Base-by-base conservation (phyloP, 2,113 vertebrate species). In the Notechis scutatus region DNA sequence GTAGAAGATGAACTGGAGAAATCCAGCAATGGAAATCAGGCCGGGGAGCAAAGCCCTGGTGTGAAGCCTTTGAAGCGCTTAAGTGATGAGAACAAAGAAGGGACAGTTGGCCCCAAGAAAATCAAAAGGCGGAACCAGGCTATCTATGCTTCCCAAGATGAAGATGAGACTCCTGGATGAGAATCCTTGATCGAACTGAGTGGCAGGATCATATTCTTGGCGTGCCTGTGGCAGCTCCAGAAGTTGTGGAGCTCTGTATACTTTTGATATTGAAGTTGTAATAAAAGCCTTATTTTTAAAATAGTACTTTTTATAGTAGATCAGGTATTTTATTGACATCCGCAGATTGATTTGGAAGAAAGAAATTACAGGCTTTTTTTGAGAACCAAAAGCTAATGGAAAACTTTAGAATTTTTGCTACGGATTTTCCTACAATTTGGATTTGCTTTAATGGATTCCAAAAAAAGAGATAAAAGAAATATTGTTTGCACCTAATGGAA, bases 121-220 rank as follows among this genome's bases (percentile, higher is more conserved):
- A 99, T 99, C 94, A 99, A 99, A 96, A 98, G 99, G 91, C 97
- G 99, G 93, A 99, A 99, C 96, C 99, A 99, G 97, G 97, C 97
- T 85, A 99, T 99, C 94, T 99, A 99, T 89, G 96, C 98, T 2
- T 94, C 98, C 85, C 95, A 96, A 2, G 97, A 95, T 18, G 98
- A 99, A 2, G 98, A 98, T 0, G 97, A 97, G 91, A 9, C 34
- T 4, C 93, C 93, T 89, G 69, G 95, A 96, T 10, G 91, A 94
- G 74, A 26, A 47, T 34, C 8, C 69, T 34, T 59, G 55, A 50
- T 18, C 12, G 12, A 15, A 8, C 12, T 7, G 7, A 42, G 52
- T 4, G 42, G 2, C 29, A 6, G 11, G 57, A 26, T 81, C 88
- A 21, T n/a, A 39, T 18, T 7, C 24, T 54, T 59, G 88, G 34